Percentiles rank a stretch among this genome's conserved stretches.
Conservation (phyloP, 2,113 vertebrate species). For the Progne subis region DNA sequence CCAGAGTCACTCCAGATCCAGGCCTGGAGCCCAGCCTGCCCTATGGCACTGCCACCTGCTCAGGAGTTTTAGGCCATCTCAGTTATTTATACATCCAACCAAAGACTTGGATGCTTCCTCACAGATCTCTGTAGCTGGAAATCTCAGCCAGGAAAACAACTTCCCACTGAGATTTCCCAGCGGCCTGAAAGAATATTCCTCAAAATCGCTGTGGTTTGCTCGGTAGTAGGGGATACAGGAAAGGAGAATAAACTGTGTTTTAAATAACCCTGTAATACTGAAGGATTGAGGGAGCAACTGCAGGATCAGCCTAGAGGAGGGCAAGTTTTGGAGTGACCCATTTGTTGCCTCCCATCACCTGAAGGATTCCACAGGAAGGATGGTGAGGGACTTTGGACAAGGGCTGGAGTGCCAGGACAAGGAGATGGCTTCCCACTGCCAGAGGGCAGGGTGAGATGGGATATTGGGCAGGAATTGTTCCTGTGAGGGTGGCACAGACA, state of each 20-base stretch:
- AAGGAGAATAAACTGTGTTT: not conserved
- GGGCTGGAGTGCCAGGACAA: not conserved
- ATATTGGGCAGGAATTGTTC: not conserved
- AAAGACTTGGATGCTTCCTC: not conserved
- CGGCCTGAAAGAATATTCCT: not conserved
- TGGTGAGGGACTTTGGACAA: not conserved
- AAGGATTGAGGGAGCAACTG: not conserved
- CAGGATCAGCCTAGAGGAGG: not conserved
- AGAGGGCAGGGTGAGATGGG: not conserved
- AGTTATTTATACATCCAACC: not conserved
- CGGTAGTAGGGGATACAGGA: not conserved
- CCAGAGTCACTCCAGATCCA: not conserved
- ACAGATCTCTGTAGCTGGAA: not conserved
- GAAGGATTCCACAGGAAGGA: not conserved
- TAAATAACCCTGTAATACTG: not conserved
- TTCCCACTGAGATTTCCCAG: not conserved
- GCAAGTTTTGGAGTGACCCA: not conserved
- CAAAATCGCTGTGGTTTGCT: not conserved
- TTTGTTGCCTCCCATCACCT: not conserved
- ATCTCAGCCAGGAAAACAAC: slow-evolving; percentile 7
- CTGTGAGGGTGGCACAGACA: not conserved
- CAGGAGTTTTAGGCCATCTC: not conserved
- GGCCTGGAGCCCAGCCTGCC: not conserved
- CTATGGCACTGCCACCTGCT: not conserved
- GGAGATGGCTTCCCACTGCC: not conserved